Conservation (phyloP, 1,140 invertebrate genomes). For the Papilio polytes region DNA sequence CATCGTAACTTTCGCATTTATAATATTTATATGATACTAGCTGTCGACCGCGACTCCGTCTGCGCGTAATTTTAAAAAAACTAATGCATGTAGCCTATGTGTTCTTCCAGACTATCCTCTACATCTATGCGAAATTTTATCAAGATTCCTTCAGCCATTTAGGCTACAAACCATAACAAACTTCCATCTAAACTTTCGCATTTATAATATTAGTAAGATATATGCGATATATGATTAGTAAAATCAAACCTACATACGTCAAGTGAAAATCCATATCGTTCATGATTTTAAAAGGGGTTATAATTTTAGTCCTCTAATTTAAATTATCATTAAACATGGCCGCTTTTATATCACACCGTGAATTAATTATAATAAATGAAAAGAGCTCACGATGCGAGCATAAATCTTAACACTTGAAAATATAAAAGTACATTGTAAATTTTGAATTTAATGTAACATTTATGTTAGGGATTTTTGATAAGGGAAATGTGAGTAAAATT, state of each 20-base stretch:
- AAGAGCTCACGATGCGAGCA: neutral
- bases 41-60: too few relatives aligned
- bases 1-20: too few relatives aligned
- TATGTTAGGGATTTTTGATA: neutral
- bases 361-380: conserved; percentile 16
- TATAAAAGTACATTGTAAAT: neutral
- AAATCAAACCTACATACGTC: neutral
- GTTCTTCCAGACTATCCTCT: too few relatives aligned
- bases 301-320: neutral
- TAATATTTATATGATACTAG: too few relatives aligned
- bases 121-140: too few relatives aligned
- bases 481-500: neutral
- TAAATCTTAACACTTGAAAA: neutral
- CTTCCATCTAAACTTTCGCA: too few relatives aligned
- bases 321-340: conserved; percentile 16
- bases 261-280: neutral
- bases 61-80: too few relatives aligned
- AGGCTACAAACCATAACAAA: too few relatives aligned
- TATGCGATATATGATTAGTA: too few relatives aligned
- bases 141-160: too few relatives aligned
- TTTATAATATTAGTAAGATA: too few relatives aligned
- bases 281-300: conserved; percentile 3
- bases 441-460: neutral
- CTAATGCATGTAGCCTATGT: too few relatives aligned
- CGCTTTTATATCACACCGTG: neutral